Base-by-base conservation (phyloP, 2,888 invertebrate genomes). In the Penaeus monodon region DNA sequence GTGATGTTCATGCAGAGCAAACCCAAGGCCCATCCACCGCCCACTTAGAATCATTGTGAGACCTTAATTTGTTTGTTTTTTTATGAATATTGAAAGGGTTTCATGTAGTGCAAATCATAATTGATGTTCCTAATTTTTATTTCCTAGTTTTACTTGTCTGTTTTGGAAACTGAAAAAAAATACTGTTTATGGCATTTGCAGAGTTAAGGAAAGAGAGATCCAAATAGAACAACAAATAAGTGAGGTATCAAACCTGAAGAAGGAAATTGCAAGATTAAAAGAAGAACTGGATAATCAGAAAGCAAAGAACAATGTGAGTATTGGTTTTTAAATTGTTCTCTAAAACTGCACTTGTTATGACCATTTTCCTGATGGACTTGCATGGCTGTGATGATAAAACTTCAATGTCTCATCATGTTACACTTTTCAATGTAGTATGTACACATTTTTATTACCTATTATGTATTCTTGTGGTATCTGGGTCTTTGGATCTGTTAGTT, bases 301-400 rank as follows among this genome's bases (percentile, higher is more conserved):
- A 82, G 82, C 85, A 29, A 88, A 88, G 74, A 88, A 88, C 70
- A 84, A 88, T 82, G 88, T 88, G 82, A 88, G 88, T 88, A 82
- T 49, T 49, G 4, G 49, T 14, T n/a, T 73, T 22, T 20, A 63
- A 1, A 27, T 6, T 14, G 20, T 29, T 73, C 33, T 73, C 38
- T 29, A 49, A 29, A 33, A 20, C 49, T 70, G 49, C 38, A 68
- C 33, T 70, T 10, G 8, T 33, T 20, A 27, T 81, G n/a, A 27
- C 22, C 22, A 24, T 44, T 27, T 0, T 68, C 24, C 65, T 64
- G 1, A 73, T 63, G 64, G 78, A 85, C 63, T 84, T 85, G 85
- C 85, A 85, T 85, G 85, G 73, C 74, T 85, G 73, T 82, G 70
- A 70, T 29, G 24, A 17, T 27, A 70, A n/a, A 70, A 14, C 29